Base-by-base conservation (phyloP, 1,140 invertebrate species). In the Drosophila tsacasi region DNA sequence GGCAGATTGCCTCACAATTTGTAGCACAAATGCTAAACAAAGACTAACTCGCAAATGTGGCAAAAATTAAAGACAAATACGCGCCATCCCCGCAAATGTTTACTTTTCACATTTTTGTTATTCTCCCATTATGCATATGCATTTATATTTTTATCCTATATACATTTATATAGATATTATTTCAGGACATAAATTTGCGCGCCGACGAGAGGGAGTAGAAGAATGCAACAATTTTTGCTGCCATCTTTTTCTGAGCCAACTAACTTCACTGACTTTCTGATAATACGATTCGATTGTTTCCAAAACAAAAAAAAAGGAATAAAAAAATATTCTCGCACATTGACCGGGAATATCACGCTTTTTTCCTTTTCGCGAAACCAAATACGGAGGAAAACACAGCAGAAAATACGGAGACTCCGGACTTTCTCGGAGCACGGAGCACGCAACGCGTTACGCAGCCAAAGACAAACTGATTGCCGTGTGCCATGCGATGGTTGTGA, bases 401-500 rank as follows among this genome's bases (percentile, higher is more conserved):
- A 47, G 62, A 21, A 39, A 35, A 35, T 35, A 49, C 21, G 61
- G 42, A 54, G 54, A 66, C 59, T 60, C 76, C 55, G 75, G 60
- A 67, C 57, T 64, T 58, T 46, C 19, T 10, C 54, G 64, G 61
- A 63, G 63, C 69, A 50, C 63, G 68, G 62, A 89, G 76, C 85
- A 85, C 86, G 76, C 85, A 90, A 90, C 85, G 85, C 85, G 85
- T 85, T 85, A 85, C 85, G 76, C 81, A 85, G 85, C 79, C 85
- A 85, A 85, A 90, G 86, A 82, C 85, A 90, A 90, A 90, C 85
- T 90, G 85, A 90, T 90, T 90, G 85, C 85, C 81, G 86, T 90
- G 86, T 90, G 86, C 86, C 67, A 73, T 82, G 81, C 79, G 61
- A 73, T 68, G 86, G 86, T 79, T 90, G 85, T 90, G 85, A 90